Conservation (phyloP, 2,888 invertebrate genomes). For the Sarcophaga caerulescens region DNA sequence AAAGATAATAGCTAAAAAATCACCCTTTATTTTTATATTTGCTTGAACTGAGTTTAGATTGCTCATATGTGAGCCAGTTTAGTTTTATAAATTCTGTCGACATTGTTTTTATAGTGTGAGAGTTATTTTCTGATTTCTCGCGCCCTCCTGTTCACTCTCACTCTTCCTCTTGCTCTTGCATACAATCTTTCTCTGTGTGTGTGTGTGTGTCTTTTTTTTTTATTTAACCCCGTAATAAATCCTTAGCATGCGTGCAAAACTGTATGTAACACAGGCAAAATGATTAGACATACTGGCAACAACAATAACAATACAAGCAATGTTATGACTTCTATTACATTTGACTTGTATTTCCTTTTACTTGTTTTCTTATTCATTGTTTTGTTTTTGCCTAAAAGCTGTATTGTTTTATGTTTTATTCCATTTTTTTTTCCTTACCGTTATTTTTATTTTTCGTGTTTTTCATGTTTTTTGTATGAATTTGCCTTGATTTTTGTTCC, state of each 20-base stretch:
- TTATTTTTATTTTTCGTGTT: neutral
- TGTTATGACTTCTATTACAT: conserved; percentile 24
- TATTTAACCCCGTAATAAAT: conserved; percentile 47
- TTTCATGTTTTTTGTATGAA: neutral
- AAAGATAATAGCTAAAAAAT: no score
- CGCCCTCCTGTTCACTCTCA: neutral
- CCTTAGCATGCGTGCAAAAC: neutral
- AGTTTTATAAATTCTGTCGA: neutral
- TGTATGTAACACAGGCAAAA: neutral
- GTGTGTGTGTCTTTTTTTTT: no score
- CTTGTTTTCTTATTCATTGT: neutral
- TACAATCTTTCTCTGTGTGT: neutral
- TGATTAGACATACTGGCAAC: conserved; percentile 30
- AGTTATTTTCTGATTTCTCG: neutral
- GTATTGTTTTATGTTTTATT: conserved; percentile 21
- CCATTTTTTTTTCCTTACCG: neutral
- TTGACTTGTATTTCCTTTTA: conserved; percentile 5
- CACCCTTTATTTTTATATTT: conserved; percentile 8
- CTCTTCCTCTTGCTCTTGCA: neutral
- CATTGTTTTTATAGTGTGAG: neutral
- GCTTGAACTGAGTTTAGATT: conserved; percentile 44
- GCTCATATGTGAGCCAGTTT: conserved; percentile 26
- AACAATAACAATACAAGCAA: neutral
- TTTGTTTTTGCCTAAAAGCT: conserved; percentile 1
- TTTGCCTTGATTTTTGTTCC: neutral